Percentiles rank a stretch among this genome's conserved stretches.
Evolutionary conservation across 2,888 invertebrate genomes (phyloP).

Genomic region (Dyspetes luteomarginatus): DNA sequence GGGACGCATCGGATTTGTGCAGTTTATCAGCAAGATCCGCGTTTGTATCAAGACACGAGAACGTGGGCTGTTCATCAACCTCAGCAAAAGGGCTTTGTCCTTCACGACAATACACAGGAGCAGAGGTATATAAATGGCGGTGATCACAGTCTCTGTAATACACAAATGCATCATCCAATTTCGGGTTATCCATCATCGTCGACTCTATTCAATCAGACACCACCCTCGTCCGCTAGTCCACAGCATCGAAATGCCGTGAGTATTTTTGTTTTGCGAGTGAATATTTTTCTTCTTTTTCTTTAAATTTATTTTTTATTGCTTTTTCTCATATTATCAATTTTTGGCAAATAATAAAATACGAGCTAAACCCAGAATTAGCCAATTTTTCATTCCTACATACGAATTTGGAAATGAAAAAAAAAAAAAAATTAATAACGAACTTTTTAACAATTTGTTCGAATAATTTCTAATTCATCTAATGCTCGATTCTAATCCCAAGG

Average conservation of each 20-base stretch:
- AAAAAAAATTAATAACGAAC: too few relatives aligned
- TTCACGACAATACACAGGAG: constrained; percentile 85
- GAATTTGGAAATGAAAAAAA: too few relatives aligned
- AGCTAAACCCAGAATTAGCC: background rate
- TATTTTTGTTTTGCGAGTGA: constrained; percentile 49
- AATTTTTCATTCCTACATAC: too few relatives aligned
- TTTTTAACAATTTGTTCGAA: too few relatives aligned
- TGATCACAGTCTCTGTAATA: constrained; percentile 85
- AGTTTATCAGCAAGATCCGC: constrained; percentile 80
- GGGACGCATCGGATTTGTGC: constrained; percentile 37
- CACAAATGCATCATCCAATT: constrained; percentile 85
- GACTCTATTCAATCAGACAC: constrained; percentile 84
- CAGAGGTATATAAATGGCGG: constrained; percentile 88
- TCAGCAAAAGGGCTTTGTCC: constrained; percentile 87
- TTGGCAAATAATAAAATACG: constrained; percentile 24
- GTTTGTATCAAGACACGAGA: constrained; percentile 81
- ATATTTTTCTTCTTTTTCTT: constrained; percentile 11
- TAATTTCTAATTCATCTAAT: background rate
- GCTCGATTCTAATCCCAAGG: constrained; percentile 4
- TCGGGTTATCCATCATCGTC: constrained; percentile 84
- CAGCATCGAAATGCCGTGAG: constrained; percentile 86
- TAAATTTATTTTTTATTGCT: too few relatives aligned
- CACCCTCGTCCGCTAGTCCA: constrained; percentile 87
- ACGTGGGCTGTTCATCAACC: constrained; percentile 81
- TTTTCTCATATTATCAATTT: too few relatives aligned